Percentiles rank a stretch among this genome's conserved stretches.
Evolutionary conservation across 2,888 invertebrate species (phyloP).

Genomic region (Thereva nobilitata): DNA sequence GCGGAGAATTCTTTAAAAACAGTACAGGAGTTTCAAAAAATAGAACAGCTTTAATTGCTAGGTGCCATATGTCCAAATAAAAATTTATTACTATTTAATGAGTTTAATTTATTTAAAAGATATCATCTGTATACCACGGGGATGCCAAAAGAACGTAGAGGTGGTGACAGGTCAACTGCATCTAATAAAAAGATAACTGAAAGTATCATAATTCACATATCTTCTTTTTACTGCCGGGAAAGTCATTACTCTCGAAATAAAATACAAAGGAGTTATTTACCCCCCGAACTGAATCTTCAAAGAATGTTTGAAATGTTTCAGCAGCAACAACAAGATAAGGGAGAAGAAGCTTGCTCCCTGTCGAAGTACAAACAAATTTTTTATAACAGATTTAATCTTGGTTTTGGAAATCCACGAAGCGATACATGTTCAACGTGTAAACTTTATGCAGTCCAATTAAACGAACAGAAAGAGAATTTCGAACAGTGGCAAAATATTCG

Average conservation of each 20-base stretch:
- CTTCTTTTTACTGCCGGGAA: not conserved
- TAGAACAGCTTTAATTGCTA: not conserved
- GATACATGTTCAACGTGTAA: no score
- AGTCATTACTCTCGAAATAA: slow-evolving; percentile 6
- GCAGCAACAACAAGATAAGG: no score
- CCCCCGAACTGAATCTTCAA: no score
- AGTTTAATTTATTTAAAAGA: not conserved
- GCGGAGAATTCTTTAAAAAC: not conserved
- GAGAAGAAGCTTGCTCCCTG: no score
- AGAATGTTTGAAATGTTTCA: no score
- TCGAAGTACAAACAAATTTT: no score
- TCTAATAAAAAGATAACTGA: not conserved
- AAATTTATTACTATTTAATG: not conserved
- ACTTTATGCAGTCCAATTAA: no score
- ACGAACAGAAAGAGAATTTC: no score
- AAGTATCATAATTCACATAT: not conserved
- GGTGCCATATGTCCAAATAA: not conserved
- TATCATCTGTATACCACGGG: not conserved
- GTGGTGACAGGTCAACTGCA: not conserved
- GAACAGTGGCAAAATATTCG: no score
- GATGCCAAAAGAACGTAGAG: not conserved
- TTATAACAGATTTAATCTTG: no score
- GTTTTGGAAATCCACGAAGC: no score
- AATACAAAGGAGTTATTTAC: not conserved
- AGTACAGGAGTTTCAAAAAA: not conserved